Evolutionary conservation across 2,888 invertebrate genomes (phyloP).

Genomic region (Scaptomyza parva): DNA sequence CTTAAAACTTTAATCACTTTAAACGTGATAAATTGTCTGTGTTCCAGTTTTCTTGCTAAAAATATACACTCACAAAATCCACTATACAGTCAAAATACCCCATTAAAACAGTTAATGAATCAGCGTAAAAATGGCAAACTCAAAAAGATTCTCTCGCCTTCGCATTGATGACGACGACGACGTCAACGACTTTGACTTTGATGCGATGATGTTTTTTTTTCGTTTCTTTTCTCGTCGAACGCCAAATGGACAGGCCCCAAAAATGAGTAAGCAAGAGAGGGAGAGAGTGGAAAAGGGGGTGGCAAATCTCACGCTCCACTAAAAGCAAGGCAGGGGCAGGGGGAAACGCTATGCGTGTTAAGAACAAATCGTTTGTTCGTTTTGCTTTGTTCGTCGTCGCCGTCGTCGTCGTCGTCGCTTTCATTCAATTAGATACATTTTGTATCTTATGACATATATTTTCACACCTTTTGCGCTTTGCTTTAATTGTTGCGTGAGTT

Average conservation of each 20-base stretch:
- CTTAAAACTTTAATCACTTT: too few relatives aligned
- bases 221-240: slow-evolving; percentile 52
- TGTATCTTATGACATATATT: slow-evolving; percentile 81
- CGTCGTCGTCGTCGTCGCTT: slow-evolving; percentile 33
- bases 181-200: slow-evolving; percentile 80
- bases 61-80: not conserved
- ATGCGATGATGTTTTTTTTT: slow-evolving; percentile 41
- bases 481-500: slow-evolving; percentile 41
- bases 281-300: not conserved
- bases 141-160: slow-evolving; percentile 30
- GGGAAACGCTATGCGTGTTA: slow-evolving; percentile 62
- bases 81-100: slow-evolving; percentile 7
- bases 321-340: slow-evolving; percentile 20
- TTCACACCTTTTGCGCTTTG: slow-evolving; percentile 74
- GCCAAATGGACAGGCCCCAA: slow-evolving; percentile 35
- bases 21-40: too few relatives aligned
- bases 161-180: slow-evolving; percentile 38
- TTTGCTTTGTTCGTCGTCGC: not conserved
- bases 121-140: slow-evolving; percentile 40
- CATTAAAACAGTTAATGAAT: slow-evolving; percentile 18
- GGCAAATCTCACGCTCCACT: slow-evolving; percentile 67
- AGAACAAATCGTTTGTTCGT: slow-evolving; percentile 66
- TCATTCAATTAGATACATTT: slow-evolving; percentile 82
- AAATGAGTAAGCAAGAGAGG: not conserved
- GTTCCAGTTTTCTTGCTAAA: too few relatives aligned